phyloP scores from a whole-genome alignment of 2,888 invertebrate genomes.

The Cryptus armator region DNA sequence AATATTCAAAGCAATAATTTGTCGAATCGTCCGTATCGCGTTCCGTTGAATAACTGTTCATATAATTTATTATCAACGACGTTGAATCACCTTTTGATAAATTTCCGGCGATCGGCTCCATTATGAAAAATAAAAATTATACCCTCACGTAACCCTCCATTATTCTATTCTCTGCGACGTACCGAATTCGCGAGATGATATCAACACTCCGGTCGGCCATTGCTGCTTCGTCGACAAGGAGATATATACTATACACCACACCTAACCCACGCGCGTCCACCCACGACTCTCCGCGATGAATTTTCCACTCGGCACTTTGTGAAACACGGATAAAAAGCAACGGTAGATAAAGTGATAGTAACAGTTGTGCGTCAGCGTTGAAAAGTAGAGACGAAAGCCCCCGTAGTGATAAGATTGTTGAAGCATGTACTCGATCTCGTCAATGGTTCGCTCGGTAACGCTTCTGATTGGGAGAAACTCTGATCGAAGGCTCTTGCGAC shows the following conservation, averaged over 20 bases:
- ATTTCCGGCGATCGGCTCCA: not conserved
- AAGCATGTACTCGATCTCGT: not conserved
- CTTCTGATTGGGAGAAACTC: not conserved
- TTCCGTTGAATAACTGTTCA: no score
- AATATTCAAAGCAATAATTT: no score
- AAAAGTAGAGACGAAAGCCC: not conserved
- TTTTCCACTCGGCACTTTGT: slow-evolving; percentile 57
- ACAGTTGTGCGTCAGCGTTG: not conserved
- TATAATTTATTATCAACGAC: not conserved
- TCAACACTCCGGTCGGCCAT: slow-evolving; percentile 35
- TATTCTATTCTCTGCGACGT: not conserved
- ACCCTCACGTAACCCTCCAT: not conserved
- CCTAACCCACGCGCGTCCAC: slow-evolving; percentile 55
- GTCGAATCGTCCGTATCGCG: no score
- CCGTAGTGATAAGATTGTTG: not conserved
- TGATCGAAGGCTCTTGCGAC: not conserved
- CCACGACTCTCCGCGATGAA: slow-evolving; percentile 45
- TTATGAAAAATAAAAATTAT: not conserved
- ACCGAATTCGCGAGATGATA: slow-evolving; percentile 60
- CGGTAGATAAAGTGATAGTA: slow-evolving; percentile 31
- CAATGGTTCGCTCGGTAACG: not conserved
- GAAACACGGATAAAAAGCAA: slow-evolving; percentile 26
- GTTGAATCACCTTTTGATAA: not conserved
- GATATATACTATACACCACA: slow-evolving; percentile 48
- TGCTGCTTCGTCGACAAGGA: slow-evolving; percentile 36